Percentiles rank a stretch among this genome's conserved stretches.
Conservation (phyloP, 2,888 invertebrate species). For the Oscheius sp. region DNA sequence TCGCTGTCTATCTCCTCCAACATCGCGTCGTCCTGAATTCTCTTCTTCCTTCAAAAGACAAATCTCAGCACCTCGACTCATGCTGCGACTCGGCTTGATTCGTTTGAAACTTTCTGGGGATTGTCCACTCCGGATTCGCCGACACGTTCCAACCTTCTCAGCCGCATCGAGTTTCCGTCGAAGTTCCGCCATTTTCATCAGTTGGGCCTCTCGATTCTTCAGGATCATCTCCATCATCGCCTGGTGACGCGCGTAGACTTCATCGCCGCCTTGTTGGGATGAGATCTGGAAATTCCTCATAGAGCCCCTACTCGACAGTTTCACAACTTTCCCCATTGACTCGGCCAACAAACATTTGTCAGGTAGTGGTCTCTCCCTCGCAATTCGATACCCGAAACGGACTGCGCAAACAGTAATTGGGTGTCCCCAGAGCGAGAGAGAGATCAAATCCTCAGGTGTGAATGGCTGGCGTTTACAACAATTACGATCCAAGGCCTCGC, state of each 20-base stretch:
- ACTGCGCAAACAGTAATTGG: constrained; percentile 20
- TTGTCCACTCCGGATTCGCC: constrained; percentile 50
- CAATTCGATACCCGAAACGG: constrained; percentile 24
- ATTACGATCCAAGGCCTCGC: neutral
- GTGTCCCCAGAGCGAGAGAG: no score
- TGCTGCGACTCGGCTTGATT: constrained; percentile 51
- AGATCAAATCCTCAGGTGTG: constrained; percentile 4
- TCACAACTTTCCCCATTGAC: no score
- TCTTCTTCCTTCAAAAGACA: neutral
- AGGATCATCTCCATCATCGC: constrained; percentile 69
- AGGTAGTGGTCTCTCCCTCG: no score
- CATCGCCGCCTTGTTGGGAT: constrained; percentile 38
- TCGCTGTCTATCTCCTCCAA: constrained; percentile 45
- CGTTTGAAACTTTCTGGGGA: constrained; percentile 53
- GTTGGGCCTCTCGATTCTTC: constrained; percentile 60
- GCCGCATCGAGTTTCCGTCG: constrained; percentile 67
- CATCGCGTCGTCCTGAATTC: constrained; percentile 35
- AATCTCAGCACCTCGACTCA: constrained; percentile 48
- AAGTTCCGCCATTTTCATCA: constrained; percentile 64
- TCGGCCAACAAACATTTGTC: no score
- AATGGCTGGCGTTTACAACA: neutral
- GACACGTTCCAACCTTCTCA: constrained; percentile 59
- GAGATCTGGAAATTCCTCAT: constrained; percentile 5
- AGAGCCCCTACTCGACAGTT: neutral
- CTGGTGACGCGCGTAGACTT: constrained; percentile 63